These are phyloP conservation scores for Aphodius granarius DNA, from an alignment of 2,888 invertebrate genomes.

Conservation along the genomic window DNA sequence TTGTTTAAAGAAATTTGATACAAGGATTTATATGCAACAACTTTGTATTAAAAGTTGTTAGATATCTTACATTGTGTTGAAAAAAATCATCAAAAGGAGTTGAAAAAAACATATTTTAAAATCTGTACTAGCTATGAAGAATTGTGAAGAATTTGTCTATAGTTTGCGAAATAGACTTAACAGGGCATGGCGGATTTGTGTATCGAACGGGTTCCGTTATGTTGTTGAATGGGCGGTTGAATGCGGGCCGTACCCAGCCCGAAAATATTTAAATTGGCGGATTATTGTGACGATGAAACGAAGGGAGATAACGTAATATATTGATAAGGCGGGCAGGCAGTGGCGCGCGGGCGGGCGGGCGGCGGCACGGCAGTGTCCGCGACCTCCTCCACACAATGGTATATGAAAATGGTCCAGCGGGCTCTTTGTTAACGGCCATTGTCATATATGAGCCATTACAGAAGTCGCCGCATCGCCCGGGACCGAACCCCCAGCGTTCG, in stretches of 20 bases:
- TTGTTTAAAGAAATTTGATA: no score
- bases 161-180: no score
- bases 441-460: conserved; percentile 51
- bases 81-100: no score
- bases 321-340: conserved; percentile 40
- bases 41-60: no score
- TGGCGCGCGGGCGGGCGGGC: conserved; percentile 4
- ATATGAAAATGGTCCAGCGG: conserved; percentile 53
- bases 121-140: no score
- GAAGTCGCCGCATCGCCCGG: conserved; percentile 45
- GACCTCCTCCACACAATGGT: conserved; percentile 51
- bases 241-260: neutral
- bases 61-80: no score
- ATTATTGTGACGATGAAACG: conserved; percentile 25
- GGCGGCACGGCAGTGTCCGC: conserved; percentile 37
- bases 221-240: neutral
- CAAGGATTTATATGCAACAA: no score
- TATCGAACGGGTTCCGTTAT: neutral
- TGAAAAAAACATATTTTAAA: no score
- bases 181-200: no score
- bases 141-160: no score
- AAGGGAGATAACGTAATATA: conserved; percentile 44
- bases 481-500: conserved; percentile 18
- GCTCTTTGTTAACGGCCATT: conserved; percentile 52
- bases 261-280: conserved; percentile 20